phyloP scores from a whole-genome alignment of 2,888 invertebrate genomes.

The Toxonevra muliebris region DNA sequence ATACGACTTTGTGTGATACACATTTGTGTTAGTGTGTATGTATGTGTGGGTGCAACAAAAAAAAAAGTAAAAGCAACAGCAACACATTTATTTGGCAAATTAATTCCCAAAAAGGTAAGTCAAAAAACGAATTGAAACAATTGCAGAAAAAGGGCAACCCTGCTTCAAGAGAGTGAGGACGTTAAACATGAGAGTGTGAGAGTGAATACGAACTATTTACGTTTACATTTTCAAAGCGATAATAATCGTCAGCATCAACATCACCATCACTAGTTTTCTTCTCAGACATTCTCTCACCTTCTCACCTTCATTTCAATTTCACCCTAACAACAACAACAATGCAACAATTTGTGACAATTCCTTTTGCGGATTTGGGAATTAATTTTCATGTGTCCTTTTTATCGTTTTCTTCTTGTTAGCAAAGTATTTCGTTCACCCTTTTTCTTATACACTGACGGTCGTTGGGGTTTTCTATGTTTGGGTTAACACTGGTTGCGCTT shows the following conservation, averaged over 20 bases:
- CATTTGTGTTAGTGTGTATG: not conserved
- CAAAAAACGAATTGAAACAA: constrained; percentile 54
- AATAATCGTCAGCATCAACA: constrained; percentile 39
- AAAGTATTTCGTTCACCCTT: not conserved
- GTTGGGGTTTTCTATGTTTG: not conserved
- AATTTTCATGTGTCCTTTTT: constrained; percentile 46
- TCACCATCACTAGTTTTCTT: constrained; percentile 25
- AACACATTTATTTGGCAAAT: constrained; percentile 38
- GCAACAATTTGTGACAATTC: constrained; percentile 55
- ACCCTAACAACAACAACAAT: too few species aligned
- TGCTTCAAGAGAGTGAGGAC: too few species aligned
- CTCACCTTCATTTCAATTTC: too few species aligned
- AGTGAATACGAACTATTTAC: not conserved
- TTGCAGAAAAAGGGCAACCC: constrained; percentile 21
- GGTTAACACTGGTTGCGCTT: constrained; percentile 48
- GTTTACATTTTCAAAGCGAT: constrained; percentile 2
- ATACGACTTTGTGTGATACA: constrained; percentile 10
- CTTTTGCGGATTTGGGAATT: constrained; percentile 51
- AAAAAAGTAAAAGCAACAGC: too few species aligned
- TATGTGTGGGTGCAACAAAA: constrained; percentile 2
- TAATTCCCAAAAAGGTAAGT: constrained; percentile 38
- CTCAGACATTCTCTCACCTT: too few species aligned
- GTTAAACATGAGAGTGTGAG: too few species aligned
- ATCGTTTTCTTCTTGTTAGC: not conserved
- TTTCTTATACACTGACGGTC: not conserved